Base-by-base conservation (phyloP, 2,888 invertebrate genomes). In the Sturmia bella region DNA sequence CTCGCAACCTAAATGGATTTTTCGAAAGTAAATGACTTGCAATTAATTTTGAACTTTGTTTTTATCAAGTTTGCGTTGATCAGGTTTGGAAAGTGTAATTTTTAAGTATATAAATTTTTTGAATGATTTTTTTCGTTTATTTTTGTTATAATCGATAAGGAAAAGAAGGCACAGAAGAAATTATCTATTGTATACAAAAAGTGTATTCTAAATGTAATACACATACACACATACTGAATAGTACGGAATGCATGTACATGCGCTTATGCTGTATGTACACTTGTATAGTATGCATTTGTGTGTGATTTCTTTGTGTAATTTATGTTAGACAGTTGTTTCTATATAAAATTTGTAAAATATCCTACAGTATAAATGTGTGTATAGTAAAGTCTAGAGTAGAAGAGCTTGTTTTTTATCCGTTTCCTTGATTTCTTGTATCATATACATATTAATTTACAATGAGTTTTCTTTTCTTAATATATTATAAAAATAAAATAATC, bases 141-240 rank as follows among this genome's bases (percentile, higher is more conserved):
- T 45, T 50, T 57, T 63, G 56, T 50, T 74, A 43, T 64, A 77
- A 74, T 76, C 61, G 70, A 72, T 83, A 83, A 83, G 78, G 82
- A 84, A 88, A 89, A 89, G 89, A 88, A 86, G 88, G 88, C 88
- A 88, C 89, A 88, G 89, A 88, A 89, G 89, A 88, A 88, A 89
- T 87, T 87, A 87, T 88, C 84, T 87, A 84, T 80, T 85, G 66
- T 81, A 57, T 84, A 81, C 83, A 78, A 57, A 64, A 41, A 54
- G 63, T 73, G 63, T 41, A 43, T 32, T 63, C 48, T 56, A 56
- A 56, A 45, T 50, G 45, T 66, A 24, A 52, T 15, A 24, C 21
- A 17, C 63, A 24, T 43, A 43, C 52, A n/a, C 5, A 73, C 19
- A 64, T 45, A 52, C n/a, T 80, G 27, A 15, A 43, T n/a, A 32